These are phyloP conservation scores for Drosophila phalerata DNA, from an alignment of 2,888 invertebrate species.

Conservation along the genomic window DNA sequence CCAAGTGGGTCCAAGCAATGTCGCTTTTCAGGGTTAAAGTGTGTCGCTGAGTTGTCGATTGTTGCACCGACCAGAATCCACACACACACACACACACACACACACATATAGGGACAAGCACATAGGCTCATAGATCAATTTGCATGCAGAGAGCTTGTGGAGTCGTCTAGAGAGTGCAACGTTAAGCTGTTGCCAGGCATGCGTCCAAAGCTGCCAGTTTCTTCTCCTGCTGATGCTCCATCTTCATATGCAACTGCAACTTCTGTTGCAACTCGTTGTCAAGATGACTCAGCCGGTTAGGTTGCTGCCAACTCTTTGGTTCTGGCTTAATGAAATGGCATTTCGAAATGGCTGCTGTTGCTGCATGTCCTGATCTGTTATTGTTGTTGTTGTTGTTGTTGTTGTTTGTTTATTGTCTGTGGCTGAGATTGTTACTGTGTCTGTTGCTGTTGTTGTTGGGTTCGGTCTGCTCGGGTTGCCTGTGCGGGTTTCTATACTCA, in stretches of 20 bases:
- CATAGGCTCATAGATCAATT: slow-evolving; percentile 54
- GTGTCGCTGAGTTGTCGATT: slow-evolving; percentile 43
- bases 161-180: slow-evolving; percentile 35
- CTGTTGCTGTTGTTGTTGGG: not conserved
- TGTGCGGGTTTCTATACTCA: slow-evolving; percentile 21
- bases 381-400: slow-evolving; percentile 39
- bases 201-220: slow-evolving; percentile 14
- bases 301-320: slow-evolving; percentile 24
- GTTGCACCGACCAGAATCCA: slow-evolving; percentile 13
- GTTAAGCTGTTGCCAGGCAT: slow-evolving; percentile 70
- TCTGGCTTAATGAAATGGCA: slow-evolving; percentile 76
- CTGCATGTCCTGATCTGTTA: slow-evolving; percentile 37
- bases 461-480: slow-evolving; percentile 6
- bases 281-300: slow-evolving; percentile 68
- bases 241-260: slow-evolving; percentile 10
- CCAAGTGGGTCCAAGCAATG: slow-evolving; percentile 21
- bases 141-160: slow-evolving; percentile 52
- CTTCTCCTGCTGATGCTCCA: not conserved
- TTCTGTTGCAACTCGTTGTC: slow-evolving; percentile 38
- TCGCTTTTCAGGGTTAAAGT: slow-evolving; percentile 34
- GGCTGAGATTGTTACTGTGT: slow-evolving; percentile 18
- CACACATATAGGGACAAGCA: not conserved
- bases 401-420: slow-evolving; percentile 69
- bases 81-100: slow-evolving; percentile 4
- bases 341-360: slow-evolving; percentile 74